phyloP scores from a whole-genome alignment of 2,113 vertebrate genomes.

The Balaenoptera acutorostrata region DNA sequence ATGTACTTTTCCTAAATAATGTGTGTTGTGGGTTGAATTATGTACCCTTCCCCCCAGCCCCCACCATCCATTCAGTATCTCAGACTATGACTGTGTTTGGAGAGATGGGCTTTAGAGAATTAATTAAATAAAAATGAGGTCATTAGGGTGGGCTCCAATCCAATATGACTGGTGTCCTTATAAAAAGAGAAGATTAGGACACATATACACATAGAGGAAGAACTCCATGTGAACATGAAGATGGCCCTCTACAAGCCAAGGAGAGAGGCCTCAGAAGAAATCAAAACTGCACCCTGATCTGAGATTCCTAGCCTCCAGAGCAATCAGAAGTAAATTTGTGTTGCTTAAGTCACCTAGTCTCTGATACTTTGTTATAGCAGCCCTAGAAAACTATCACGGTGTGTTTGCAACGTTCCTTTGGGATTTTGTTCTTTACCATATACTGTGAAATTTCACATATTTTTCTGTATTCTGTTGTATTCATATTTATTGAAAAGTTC shows the following conservation, averaged over 20 bases:
- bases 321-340: background rate
- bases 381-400: background rate
- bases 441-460: background rate
- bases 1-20: background rate
- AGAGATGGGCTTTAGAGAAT: background rate
- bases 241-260: background rate
- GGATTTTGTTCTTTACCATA: background rate
- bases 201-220: background rate
- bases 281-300: background rate
- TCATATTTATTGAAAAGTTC: slow-evolving; percentile 45
- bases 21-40: background rate
- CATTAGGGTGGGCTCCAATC: background rate
- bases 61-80: background rate
- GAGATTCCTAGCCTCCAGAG: background rate
- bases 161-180: background rate
- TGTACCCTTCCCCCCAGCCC: too few relatives aligned
- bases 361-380: background rate
- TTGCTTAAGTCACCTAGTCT: background rate
- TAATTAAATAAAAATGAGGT: background rate
- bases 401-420: background rate
- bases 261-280: background rate
- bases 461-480: slow-evolving; percentile 51
- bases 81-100: background rate
- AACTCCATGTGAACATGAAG: background rate
- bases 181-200: background rate